These are phyloP conservation scores for Drosophila meridiana DNA, from an alignment of 2,888 invertebrate species.

Conservation along the genomic window DNA sequence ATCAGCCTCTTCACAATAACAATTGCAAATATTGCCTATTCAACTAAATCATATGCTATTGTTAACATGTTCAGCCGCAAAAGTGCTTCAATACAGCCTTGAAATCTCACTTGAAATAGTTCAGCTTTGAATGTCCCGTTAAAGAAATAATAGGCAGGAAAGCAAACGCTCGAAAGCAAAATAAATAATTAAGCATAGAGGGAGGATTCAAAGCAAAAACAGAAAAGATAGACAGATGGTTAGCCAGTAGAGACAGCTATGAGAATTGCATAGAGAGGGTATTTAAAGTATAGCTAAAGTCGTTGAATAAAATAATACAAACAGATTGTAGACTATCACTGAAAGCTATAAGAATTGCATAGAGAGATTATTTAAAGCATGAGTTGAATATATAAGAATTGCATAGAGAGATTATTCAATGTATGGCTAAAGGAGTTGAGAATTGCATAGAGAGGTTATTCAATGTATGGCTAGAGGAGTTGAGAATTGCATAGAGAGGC, in stretches of 20 bases:
- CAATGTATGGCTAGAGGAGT: too few species aligned
- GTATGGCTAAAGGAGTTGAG: neutral
- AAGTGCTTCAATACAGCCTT: constrained; percentile 2
- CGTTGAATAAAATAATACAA: too few species aligned
- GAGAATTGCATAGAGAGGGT: neutral
- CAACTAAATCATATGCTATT: constrained; percentile 17
- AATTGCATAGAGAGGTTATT: too few species aligned
- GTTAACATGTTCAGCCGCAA: constrained; percentile 11
- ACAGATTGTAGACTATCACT: too few species aligned
- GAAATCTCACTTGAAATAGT: neutral
- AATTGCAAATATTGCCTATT: constrained; percentile 29
- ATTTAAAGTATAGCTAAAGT: neutral
- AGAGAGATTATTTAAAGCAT: neutral
- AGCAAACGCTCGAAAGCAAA: neutral
- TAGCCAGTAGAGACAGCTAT: neutral
- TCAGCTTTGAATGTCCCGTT: neutral
- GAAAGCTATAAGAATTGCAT: neutral
- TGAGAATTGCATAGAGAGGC: too few species aligned
- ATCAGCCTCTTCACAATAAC: constrained; percentile 19
- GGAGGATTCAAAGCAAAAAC: neutral
- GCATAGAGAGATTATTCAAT: neutral
- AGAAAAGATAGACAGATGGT: neutral
- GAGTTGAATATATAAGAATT: neutral
- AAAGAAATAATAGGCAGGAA: neutral
- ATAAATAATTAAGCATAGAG: neutral